Evolutionary conservation across 2,888 invertebrate species (phyloP), one percentile per base, ranked within the genome.

Genomic region (Sicus ferrugineus): DNA sequence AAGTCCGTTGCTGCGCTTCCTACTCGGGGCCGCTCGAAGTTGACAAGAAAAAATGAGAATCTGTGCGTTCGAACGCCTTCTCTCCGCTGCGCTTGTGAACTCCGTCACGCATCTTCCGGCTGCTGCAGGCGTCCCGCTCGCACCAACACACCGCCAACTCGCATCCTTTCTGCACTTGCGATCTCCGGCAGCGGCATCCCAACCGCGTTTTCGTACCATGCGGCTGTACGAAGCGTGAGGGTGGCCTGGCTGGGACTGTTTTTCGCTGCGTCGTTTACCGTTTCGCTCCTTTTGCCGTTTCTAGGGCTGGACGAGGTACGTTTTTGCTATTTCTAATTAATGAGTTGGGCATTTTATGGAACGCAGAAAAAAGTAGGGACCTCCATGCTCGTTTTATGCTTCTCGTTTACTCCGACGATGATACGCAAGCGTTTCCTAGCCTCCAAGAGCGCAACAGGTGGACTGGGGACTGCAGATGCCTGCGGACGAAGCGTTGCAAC

Each of bases 1-100:
- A 82, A 81, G 80, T 81, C 78, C 77, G 77, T 77, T 74, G 73
- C 72, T 75, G 68, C 73, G 62, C 23, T 54, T 76, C 72, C 74
- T 73, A 61, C 48, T 66, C 54, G 50, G 56, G 79, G 78, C 52
- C 16, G 63, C 42, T 54, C 56, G 38, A 61, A 48, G 38, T 77
- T 16, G 21, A 23, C 50, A 48, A 21, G 50, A 50, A 64, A 64
- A 21, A 64, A n/a, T 19, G 50, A 48, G 26, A 64, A 7, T 48
- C 19, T 50, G 50, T 30, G 50, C 56, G 30, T 66, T 23, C 31
- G 67, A 48, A 67, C 46, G 48, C 42, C 34, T 42, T 50, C 21
- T 28, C 23, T 59, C 30, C 19, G 3, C 23, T 21, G 46, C 30
- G 31, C 50, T 28, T 31, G 61, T 70, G 48, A 74, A 77, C 80